These are phyloP conservation scores for Australoheros scitulus DNA, from an alignment of 2,113 vertebrate genomes.

Conservation along the genomic window DNA sequence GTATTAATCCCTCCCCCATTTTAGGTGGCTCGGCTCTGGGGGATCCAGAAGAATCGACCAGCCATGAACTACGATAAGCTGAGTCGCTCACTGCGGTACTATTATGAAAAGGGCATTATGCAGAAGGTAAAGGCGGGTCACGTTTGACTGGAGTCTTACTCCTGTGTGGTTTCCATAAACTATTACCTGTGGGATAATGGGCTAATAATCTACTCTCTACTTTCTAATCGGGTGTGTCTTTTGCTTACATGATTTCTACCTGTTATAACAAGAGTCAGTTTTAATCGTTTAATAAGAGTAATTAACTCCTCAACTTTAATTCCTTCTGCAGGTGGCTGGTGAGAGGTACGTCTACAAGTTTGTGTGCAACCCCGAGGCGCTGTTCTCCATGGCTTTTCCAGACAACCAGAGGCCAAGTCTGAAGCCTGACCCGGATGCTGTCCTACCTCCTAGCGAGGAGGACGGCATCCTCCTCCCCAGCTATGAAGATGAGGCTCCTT, in stretches of 20 bases:
- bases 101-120: slow-evolving; percentile 98
- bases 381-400: slow-evolving; percentile 94
- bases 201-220: background rate
- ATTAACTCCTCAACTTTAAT: background rate
- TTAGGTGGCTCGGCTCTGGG: slow-evolving; percentile 94
- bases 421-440: slow-evolving; percentile 83
- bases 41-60: slow-evolving; percentile 94
- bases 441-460: slow-evolving; percentile 65
- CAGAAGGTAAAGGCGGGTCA: slow-evolving; percentile 86
- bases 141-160: background rate
- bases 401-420: slow-evolving; percentile 92
- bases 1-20: background rate
- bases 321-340: slow-evolving; percentile 85
- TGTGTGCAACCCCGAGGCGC: slow-evolving; percentile 92
- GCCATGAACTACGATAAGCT: slow-evolving; percentile 99
- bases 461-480: slow-evolving; percentile 83
- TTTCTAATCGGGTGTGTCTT: no score
- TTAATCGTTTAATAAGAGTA: background rate
- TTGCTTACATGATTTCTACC: no score
- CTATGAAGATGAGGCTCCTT: slow-evolving; percentile 86
- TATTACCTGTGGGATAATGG: background rate
- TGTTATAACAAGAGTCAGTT: background rate
- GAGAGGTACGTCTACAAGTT: slow-evolving; percentile 97
- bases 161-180: background rate
- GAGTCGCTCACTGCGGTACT: slow-evolving; percentile 94